Conservation (phyloP, 2,888 invertebrate genomes). For the Cotesia congregata region DNA sequence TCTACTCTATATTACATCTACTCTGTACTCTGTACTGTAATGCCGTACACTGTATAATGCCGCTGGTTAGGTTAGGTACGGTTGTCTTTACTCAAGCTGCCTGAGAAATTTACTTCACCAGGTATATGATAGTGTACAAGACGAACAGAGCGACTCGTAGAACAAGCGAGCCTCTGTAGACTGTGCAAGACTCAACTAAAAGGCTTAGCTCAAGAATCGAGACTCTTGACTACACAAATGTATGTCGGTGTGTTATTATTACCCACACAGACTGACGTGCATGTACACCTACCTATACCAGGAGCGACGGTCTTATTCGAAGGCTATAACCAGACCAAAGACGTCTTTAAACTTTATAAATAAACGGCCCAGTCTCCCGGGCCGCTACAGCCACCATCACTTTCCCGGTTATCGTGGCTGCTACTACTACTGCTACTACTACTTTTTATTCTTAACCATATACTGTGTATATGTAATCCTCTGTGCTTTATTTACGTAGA, state of each 20-base stretch:
- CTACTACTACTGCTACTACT: background rate
- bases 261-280: too few relatives aligned
- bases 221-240: constrained; percentile 10
- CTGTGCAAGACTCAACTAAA: constrained; percentile 23
- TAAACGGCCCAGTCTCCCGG: constrained; percentile 50
- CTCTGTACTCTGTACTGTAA: background rate
- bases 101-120: constrained; percentile 46
- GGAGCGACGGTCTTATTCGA: constrained; percentile 25
- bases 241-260: too few relatives aligned
- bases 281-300: background rate
- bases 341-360: constrained; percentile 54
- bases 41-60: background rate
- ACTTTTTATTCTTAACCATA: background rate
- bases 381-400: constrained; percentile 35
- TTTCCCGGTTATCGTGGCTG: constrained; percentile 24
- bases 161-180: too few relatives aligned
- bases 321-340: constrained; percentile 40
- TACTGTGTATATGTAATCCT: background rate
- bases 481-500: background rate
- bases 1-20: background rate
- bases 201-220: background rate
- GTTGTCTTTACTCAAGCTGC: constrained; percentile 29
- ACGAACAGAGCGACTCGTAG: constrained; percentile 10
- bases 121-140: background rate
- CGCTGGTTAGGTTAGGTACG: too few relatives aligned